phyloP scores from a whole-genome alignment of 2,888 invertebrate genomes.

The Drosophila fungiperda region DNA sequence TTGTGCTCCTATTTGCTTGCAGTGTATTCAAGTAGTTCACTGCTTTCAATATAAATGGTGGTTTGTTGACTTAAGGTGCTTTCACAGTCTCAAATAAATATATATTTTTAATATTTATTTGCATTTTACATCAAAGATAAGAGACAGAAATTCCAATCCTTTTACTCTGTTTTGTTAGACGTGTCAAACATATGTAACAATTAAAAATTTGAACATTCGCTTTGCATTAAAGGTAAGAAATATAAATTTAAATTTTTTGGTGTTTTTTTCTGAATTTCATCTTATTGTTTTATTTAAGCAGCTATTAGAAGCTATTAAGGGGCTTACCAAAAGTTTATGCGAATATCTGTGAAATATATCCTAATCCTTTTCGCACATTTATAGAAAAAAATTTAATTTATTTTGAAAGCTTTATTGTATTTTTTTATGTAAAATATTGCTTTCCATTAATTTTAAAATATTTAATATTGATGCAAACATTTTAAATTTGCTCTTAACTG shows the following conservation, averaged over 20 bases:
- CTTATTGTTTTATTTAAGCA: too few species aligned
- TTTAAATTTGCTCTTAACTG: too few species aligned
- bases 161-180: too few species aligned
- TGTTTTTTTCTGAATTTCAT: too few species aligned
- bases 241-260: too few species aligned
- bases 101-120: neutral
- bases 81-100: neutral
- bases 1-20: slow-evolving; percentile 13
- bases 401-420: too few species aligned
- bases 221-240: neutral
- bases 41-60: slow-evolving; percentile 15
- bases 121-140: neutral
- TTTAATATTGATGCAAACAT: neutral
- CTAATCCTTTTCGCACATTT: too few species aligned
- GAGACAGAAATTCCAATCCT: too few species aligned
- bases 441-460: neutral
- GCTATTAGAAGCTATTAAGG: too few species aligned
- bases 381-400: too few species aligned
- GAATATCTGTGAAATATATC: too few species aligned
- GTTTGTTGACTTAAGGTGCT: neutral
- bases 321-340: too few species aligned
- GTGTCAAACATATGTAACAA: neutral
- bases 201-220: neutral
- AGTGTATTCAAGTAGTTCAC: slow-evolving; percentile 13
- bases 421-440: neutral